These are phyloP conservation scores for Caradrina kadenii DNA, from an alignment of 2,888 invertebrate genomes.

Conservation along the genomic window DNA sequence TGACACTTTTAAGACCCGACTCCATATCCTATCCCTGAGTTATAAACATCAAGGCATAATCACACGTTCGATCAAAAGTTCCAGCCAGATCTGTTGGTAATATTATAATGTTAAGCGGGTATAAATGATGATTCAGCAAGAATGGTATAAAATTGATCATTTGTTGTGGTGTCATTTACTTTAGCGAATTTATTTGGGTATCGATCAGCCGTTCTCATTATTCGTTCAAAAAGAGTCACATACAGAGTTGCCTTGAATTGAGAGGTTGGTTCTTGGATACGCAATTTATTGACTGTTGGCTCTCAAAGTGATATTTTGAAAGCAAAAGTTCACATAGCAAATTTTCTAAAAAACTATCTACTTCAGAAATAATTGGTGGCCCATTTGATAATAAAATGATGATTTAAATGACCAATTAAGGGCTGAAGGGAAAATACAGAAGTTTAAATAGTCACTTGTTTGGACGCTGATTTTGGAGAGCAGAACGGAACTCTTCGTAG, in stretches of 20 bases:
- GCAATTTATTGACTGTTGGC: constrained; percentile 78
- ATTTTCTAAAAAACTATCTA: neutral
- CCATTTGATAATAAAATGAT: neutral
- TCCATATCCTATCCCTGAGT: constrained; percentile 10
- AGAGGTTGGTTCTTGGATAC: constrained; percentile 70
- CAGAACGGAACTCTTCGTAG: constrained; percentile 46
- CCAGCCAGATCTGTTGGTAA: constrained; percentile 16
- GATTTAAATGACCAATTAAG: neutral
- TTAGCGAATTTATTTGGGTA: constrained; percentile 76
- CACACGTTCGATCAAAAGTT: constrained; percentile 30
- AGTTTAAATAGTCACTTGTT: constrained; percentile 13
- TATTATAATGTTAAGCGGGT: constrained; percentile 38
- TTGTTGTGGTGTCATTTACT: constrained; percentile 72
- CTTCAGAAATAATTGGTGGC: neutral
- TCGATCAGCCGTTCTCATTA: constrained; percentile 75
- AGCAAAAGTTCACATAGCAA: constrained; percentile 66
- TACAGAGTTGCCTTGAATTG: constrained; percentile 72
- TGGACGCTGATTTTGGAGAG: constrained; percentile 33
- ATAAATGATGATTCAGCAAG: constrained; percentile 60
- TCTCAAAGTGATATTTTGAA: constrained; percentile 73
- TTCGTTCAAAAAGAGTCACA: constrained; percentile 66
- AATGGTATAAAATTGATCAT: constrained; percentile 69
- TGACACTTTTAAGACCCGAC: constrained; percentile 36
- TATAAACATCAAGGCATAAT: constrained; percentile 28
- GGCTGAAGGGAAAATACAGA: constrained; percentile 7